Evolutionary conservation across 37 sponge, comb jelly and placozoan species (phyloP).

Genomic region (Axinella damicornis): DNA sequence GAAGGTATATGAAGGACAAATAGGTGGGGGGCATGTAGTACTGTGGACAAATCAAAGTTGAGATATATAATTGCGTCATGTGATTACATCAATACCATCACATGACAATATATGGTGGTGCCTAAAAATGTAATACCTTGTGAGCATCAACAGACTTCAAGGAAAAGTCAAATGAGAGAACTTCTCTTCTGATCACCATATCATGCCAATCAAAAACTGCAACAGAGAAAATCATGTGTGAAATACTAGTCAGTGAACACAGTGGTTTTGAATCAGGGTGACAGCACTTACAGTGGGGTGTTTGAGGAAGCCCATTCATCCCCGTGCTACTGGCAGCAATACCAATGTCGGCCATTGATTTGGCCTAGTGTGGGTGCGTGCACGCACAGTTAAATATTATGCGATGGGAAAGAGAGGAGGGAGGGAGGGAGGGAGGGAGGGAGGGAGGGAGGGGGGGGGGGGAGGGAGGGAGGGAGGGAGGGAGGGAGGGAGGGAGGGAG

Average conservation of each 20-base stretch:
- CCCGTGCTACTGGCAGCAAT: slow-evolving; percentile 55
- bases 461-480: background rate
- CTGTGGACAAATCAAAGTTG: slow-evolving; percentile 31
- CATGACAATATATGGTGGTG: no score
- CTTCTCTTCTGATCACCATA: slow-evolving; percentile 12
- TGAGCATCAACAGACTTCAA: background rate
- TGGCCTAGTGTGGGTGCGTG: slow-evolving; percentile 56
- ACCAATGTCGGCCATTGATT: slow-evolving; percentile 84
- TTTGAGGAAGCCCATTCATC: slow-evolving; percentile 63
- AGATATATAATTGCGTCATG: background rate
- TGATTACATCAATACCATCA: no score
- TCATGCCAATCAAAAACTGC: slow-evolving; percentile 51
- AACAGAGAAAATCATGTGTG: background rate
- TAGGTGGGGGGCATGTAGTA: slow-evolving; percentile 77
- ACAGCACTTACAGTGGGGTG: slow-evolving; percentile 42
- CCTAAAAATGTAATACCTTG: no score
- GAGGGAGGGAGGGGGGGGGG: background rate
- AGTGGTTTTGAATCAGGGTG: background rate
- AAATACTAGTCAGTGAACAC: background rate
- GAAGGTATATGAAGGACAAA: slow-evolving; percentile 64
- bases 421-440: no score
- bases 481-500: background rate
- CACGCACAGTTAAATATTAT: no score
- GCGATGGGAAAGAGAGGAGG: background rate
- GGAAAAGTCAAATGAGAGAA: slow-evolving; percentile 10